Conservation (phyloP, 2,113 vertebrate genomes). For the Ictalurus punctatus region DNA sequence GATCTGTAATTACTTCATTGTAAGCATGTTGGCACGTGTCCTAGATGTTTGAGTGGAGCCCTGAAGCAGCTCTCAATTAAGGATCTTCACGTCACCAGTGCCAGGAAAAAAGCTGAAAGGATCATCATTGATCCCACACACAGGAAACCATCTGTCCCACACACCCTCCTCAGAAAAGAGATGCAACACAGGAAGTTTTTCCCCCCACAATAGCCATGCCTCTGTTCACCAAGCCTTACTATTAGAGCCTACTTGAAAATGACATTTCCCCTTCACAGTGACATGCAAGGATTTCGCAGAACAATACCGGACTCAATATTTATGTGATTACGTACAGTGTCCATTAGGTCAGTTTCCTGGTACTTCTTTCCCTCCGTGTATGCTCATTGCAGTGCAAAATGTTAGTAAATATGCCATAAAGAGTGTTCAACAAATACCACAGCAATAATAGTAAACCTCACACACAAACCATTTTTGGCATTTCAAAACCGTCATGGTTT, state of each 20-base stretch:
- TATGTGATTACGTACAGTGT: neutral
- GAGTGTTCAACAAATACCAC: neutral
- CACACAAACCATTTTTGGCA: neutral
- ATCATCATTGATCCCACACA: conserved; percentile 23
- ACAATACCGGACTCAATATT: neutral
- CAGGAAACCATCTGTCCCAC: conserved; percentile 25
- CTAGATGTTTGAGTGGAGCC: conserved; percentile 19
- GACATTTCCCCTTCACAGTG: neutral
- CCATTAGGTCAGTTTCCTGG: neutral
- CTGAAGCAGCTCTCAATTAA: conserved; percentile 31
- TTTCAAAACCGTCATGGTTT: neutral
- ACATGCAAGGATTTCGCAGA: neutral
- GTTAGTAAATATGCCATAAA: neutral
- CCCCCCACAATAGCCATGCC: conserved; percentile 2
- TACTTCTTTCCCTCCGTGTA: neutral
- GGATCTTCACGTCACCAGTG: neutral
- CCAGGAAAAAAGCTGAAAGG: conserved; percentile 23
- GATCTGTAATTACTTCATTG: conserved; percentile 39
- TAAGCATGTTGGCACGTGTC: conserved; percentile 36
- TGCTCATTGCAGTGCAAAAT: neutral
- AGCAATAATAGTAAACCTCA: neutral
- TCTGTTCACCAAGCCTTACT: conserved; percentile 3
- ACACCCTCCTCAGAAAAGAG: conserved; percentile 3
- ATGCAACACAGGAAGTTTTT: neutral
- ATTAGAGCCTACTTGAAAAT: neutral